Evolutionary conservation across 2,888 invertebrate genomes (phyloP).

Genomic region (Nemapogon koenigi): DNA sequence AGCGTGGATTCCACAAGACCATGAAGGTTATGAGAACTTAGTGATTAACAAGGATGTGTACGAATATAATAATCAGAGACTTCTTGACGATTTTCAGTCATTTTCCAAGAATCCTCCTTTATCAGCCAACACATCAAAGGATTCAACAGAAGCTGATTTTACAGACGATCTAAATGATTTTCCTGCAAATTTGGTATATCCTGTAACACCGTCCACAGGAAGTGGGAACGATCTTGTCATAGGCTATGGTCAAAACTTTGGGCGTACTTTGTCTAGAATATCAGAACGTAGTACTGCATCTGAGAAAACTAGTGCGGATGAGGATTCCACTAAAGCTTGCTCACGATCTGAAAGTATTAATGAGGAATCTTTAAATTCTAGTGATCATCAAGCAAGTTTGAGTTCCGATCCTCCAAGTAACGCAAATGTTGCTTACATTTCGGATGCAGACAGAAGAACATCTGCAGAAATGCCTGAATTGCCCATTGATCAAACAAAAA

Average conservation of each 20-base stretch:
- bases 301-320: conserved; percentile 85
- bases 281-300: conserved; percentile 89
- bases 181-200: conserved; percentile 77
- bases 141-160: conserved; percentile 69
- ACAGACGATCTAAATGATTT: conserved; percentile 81
- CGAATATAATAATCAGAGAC: conserved; percentile 48
- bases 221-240: conserved; percentile 75
- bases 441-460: conserved; percentile 79
- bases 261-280: conserved; percentile 82
- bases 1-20: conserved; percentile 79
- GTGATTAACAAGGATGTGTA: conserved; percentile 54
- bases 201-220: conserved; percentile 66
- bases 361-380: conserved; percentile 83
- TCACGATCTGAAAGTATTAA: conserved; percentile 84
- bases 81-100: conserved; percentile 56
- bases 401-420: conserved; percentile 85
- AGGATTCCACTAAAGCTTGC: conserved; percentile 83
- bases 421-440: conserved; percentile 76
- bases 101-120: conserved; percentile 56
- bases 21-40: conserved; percentile 67
- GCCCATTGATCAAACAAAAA: conserved; percentile 75
- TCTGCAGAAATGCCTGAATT: conserved; percentile 87
- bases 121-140: conserved; percentile 56
- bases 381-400: conserved; percentile 84
- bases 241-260: conserved; percentile 77